phyloP scores from a whole-genome alignment of 2,797 vertebrate genomes.

The Neosilurus mollespiculum region DNA sequence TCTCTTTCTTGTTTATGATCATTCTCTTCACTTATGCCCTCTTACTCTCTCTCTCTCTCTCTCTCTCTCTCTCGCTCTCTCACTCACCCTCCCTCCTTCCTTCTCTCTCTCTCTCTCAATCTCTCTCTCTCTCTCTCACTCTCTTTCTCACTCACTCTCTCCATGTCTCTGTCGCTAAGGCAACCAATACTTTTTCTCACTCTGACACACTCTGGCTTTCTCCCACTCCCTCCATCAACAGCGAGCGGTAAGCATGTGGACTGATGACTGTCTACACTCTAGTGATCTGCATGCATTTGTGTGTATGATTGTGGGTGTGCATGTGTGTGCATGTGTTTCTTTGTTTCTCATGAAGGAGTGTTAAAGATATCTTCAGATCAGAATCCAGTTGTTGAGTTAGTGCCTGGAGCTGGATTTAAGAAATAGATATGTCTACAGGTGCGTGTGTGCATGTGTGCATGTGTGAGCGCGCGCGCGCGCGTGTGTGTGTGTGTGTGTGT shows the following conservation, averaged over 20 bases:
- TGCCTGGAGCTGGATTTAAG: slow-evolving; percentile 34
- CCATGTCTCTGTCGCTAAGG: slow-evolving; percentile 81
- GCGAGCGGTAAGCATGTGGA: slow-evolving; percentile 80
- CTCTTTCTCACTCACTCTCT: slow-evolving; percentile 71
- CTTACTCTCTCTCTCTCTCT: slow-evolving; percentile 68
- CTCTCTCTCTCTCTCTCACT: slow-evolving; percentile 61
- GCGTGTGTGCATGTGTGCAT: slow-evolving; percentile 9
- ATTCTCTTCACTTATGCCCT: slow-evolving; percentile 61
- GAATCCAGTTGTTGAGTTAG: slow-evolving; percentile 34
- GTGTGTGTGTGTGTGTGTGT: neutral
- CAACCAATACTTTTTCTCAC: slow-evolving; percentile 79
- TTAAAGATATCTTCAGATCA: slow-evolving; percentile 56
- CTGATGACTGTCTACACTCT: slow-evolving; percentile 61
- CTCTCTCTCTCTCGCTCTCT: slow-evolving; percentile 67
- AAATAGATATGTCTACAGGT: slow-evolving; percentile 45
- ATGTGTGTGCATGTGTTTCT: slow-evolving; percentile 27
- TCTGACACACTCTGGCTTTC: slow-evolving; percentile 72
- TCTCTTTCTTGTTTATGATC: slow-evolving; percentile 69
- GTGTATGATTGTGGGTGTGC: slow-evolving; percentile 20
- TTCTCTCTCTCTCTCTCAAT: slow-evolving; percentile 71
- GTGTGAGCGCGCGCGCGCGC: slow-evolving; percentile 8
- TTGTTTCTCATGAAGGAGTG: slow-evolving; percentile 44
- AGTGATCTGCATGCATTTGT: slow-evolving; percentile 17
- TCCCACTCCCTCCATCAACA: slow-evolving; percentile 72
- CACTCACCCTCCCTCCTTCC: slow-evolving; percentile 56